Conservation (phyloP, 2,113 vertebrate species). For the Alaudala cheleensis region DNA sequence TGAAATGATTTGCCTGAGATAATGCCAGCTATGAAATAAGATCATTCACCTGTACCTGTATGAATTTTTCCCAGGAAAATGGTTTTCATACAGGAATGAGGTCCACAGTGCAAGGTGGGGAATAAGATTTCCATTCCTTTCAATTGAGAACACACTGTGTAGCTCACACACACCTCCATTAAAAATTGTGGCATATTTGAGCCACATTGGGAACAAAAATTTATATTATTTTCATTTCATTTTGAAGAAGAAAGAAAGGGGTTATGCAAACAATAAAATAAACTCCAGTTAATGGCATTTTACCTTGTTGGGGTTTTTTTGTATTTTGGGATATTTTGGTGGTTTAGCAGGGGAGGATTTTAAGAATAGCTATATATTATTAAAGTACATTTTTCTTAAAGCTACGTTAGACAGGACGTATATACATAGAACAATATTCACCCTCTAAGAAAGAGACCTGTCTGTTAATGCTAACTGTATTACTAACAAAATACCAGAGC, state of each 20-base stretch:
- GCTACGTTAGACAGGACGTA: not conserved
- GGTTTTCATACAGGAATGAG: not conserved
- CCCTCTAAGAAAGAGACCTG: not conserved
- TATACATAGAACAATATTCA: not conserved
- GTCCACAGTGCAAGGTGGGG: not conserved
- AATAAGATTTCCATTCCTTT: not conserved
- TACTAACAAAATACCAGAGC: not conserved
- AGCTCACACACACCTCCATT: not conserved
- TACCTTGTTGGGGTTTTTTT: not conserved
- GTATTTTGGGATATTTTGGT: not conserved
- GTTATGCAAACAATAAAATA: not conserved
- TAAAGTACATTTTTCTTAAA: not conserved
- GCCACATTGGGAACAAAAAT: not conserved
- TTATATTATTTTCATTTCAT: not conserved
- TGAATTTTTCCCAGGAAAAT: not conserved
- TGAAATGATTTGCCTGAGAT: not conserved
- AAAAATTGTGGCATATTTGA: not conserved
- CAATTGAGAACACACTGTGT: not conserved
- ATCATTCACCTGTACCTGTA: not conserved
- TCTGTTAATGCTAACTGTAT: not conserved
- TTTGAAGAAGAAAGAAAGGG: not conserved
- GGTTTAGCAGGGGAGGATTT: not conserved
- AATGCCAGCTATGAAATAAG: not conserved
- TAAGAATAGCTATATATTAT: not conserved
- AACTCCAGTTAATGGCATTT: not conserved